Conservation (phyloP, 2,797 vertebrate genomes). For the Borostomias antarcticus region DNA sequence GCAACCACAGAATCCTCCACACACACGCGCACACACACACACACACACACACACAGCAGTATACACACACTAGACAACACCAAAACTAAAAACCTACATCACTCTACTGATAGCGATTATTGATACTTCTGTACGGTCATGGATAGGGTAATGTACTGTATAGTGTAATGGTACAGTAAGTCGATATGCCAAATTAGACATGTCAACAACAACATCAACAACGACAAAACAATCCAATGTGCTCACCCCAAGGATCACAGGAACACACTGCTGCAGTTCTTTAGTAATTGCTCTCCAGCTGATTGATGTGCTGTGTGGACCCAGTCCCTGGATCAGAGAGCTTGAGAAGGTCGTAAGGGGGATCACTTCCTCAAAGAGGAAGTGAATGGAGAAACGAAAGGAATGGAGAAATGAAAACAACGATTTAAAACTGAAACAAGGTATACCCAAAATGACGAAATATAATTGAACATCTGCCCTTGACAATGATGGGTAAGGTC, state of each 20-base stretch:
- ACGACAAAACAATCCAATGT: too few species aligned
- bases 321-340: slow-evolving; percentile 53
- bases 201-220: too few species aligned
- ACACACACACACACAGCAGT: slow-evolving; percentile 16
- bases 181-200: too few species aligned
- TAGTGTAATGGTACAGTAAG: too few species aligned
- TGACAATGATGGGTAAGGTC: slow-evolving; percentile 56
- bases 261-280: slow-evolving; percentile 18
- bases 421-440: slow-evolving; percentile 52
- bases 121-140: too few species aligned
- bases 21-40: neutral
- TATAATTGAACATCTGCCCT: slow-evolving; percentile 53
- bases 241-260: too few species aligned
- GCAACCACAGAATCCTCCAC: neutral
- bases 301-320: slow-evolving; percentile 50
- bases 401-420: slow-evolving; percentile 51
- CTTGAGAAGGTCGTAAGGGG: slow-evolving; percentile 47
- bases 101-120: too few species aligned
- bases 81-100: too few species aligned
- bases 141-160: too few species aligned
- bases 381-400: slow-evolving; percentile 40
- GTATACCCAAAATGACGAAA: slow-evolving; percentile 44
- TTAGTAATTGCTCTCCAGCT: slow-evolving; percentile 55
- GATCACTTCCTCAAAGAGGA: slow-evolving; percentile 57
- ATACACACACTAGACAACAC: slow-evolving; percentile 12